Evolutionary conservation across 1,140 invertebrate genomes (phyloP).

Genomic region (Pseudomyrmex pallidus): DNA sequence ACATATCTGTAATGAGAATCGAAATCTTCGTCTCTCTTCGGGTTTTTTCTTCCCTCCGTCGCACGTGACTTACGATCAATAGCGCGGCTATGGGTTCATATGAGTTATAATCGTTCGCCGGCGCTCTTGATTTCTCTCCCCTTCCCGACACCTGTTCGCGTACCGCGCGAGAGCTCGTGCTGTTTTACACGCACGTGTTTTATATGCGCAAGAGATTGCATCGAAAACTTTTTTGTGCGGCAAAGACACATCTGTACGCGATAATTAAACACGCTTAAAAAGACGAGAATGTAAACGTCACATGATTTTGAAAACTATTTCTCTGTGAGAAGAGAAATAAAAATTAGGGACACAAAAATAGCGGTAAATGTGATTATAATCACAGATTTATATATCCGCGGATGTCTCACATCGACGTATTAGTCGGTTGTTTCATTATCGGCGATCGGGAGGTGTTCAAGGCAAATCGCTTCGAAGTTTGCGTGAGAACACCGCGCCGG

Average conservation of each 20-base stretch:
- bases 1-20: conserved; percentile 78
- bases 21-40: conserved; percentile 53
- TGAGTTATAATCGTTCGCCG: conserved; percentile 63
- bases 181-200: neutral
- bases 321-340: no score
- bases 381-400: no score
- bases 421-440: conserved; percentile 70
- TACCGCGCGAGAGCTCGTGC: conserved; percentile 22
- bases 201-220: neutral
- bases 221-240: neutral
- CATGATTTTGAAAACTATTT: no score
- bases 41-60: conserved; percentile 17
- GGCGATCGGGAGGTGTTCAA: conserved; percentile 59
- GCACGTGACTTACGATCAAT: conserved; percentile 65
- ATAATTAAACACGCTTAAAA: neutral
- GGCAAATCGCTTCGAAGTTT: conserved; percentile 69
- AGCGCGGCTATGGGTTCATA: conserved; percentile 65
- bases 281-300: neutral
- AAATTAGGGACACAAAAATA: neutral
- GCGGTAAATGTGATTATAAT: neutral
- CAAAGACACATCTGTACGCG: neutral
- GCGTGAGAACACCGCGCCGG: conserved; percentile 63
- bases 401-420: neutral
- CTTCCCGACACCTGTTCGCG: neutral
- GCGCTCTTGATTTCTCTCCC: conserved; percentile 28